A percentile compares a stretch with the other conserved stretches of the same genome.
These are phyloP conservation scores for Agrotis puta DNA, from an alignment of 2,888 invertebrate genomes.

Conservation along the genomic window DNA sequence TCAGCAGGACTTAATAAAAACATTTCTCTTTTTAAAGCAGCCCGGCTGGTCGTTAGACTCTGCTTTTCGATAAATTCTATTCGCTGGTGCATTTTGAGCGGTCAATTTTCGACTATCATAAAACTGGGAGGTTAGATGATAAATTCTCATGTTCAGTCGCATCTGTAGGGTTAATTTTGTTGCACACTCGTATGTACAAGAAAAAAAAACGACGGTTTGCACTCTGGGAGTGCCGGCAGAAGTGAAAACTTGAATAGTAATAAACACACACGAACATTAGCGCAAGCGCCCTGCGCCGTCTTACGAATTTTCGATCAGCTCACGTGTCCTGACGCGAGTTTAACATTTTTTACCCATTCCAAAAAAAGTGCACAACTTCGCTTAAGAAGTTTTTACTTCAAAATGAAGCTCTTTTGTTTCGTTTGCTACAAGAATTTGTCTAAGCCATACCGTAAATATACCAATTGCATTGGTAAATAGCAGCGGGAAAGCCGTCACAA, in stretches of 20 bases:
- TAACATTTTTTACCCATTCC: too few species aligned
- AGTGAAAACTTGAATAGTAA: too few species aligned
- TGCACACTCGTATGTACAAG: background rate
- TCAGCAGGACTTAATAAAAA: slow-evolving; percentile 48
- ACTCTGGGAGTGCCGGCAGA: too few species aligned
- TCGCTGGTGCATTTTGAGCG: slow-evolving; percentile 35
- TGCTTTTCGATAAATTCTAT: slow-evolving; percentile 43
- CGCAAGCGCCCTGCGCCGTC: too few species aligned
- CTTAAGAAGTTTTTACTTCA: too few species aligned
- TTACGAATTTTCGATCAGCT: too few species aligned
- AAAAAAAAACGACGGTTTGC: too few species aligned
- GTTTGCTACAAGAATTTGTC: background rate
- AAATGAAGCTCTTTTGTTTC: background rate
- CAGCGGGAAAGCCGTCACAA: background rate
- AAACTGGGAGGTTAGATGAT: slow-evolving; percentile 22
- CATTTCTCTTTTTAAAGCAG: slow-evolving; percentile 44
- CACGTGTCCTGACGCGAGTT: too few species aligned
- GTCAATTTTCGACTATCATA: slow-evolving; percentile 43
- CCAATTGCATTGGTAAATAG: background rate
- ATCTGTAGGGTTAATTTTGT: background rate
- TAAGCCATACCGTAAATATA: background rate
- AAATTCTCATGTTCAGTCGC: background rate
- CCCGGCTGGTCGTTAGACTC: slow-evolving; percentile 40
- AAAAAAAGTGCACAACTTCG: too few species aligned
- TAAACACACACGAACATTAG: too few species aligned